Evolutionary conservation across 2,113 vertebrate genomes (phyloP).

Genomic region (Hippoglossus stenolepis): DNA sequence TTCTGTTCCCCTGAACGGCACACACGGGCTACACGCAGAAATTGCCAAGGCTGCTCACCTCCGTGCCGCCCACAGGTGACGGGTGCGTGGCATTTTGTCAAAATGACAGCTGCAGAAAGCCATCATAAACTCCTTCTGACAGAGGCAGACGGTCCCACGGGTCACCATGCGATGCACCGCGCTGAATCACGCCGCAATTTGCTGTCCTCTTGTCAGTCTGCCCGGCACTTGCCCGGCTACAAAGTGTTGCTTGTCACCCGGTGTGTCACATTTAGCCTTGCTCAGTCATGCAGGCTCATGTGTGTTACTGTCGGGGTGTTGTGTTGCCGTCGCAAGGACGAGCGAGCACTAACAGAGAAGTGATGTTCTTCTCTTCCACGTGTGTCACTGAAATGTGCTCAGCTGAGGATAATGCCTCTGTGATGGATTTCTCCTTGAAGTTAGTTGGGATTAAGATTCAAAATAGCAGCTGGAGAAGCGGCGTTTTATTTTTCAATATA

Average conservation of each 20-base stretch:
- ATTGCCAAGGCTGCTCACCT: slow-evolving; percentile 21
- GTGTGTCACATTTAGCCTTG: slow-evolving; percentile 6
- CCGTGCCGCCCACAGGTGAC: slow-evolving; percentile 16
- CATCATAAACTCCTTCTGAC: slow-evolving; percentile 38
- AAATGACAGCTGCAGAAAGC: slow-evolving; percentile 33
- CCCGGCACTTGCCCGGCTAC: neutral
- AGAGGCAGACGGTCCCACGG: slow-evolving; percentile 16
- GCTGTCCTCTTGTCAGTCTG: slow-evolving; percentile 13
- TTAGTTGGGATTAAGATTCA: neutral
- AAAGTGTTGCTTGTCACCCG: slow-evolving; percentile 25
- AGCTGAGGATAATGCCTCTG: neutral
- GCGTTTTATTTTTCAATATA: neutral
- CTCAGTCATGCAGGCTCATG: slow-evolving; percentile 9
- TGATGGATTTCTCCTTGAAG: slow-evolving; percentile 1
- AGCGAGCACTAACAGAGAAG: neutral
- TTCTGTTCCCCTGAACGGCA: neutral
- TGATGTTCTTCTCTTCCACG: neutral
- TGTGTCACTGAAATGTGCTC: neutral
- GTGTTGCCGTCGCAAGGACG: slow-evolving; percentile 3
- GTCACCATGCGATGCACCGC: slow-evolving; percentile 8
- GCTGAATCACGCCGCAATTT: slow-evolving; percentile 19
- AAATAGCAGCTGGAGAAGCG: neutral
- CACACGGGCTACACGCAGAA: slow-evolving; percentile 4
- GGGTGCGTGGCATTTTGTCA: slow-evolving; percentile 23
- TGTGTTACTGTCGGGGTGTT: neutral